phyloP scores from a whole-genome alignment of 2,888 invertebrate genomes.

The Gortyna flavago region DNA sequence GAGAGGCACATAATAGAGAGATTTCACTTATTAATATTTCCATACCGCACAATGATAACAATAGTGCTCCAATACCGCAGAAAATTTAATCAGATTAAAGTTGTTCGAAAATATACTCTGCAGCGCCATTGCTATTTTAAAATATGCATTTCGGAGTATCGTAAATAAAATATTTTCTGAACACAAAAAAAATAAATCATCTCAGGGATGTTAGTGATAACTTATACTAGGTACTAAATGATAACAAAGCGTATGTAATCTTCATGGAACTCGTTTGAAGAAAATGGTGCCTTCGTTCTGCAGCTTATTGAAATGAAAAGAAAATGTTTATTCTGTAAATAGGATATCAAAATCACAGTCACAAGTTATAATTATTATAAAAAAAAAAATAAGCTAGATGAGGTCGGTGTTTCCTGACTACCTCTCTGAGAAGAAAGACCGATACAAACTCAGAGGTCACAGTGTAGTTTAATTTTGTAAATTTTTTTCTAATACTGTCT shows the following conservation, averaged over 20 bases:
- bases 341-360: no score
- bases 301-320: no score
- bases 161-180: background rate
- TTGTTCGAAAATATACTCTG: background rate
- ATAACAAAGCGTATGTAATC: background rate
- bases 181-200: background rate
- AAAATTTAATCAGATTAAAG: conserved; percentile 25
- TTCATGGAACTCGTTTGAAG: background rate
- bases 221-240: background rate
- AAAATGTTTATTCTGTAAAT: no score
- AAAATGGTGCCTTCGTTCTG: no score
- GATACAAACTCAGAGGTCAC: no score
- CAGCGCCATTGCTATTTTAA: conserved; percentile 8
- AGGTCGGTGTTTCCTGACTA: no score
- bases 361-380: no score
- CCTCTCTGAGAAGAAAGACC: background rate
- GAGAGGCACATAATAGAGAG: background rate
- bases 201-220: background rate
- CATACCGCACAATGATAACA: background rate
- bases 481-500: no score
- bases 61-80: background rate
- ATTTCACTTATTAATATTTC: background rate
- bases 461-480: no score
- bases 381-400: no score
- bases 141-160: background rate